Evolutionary conservation across 1,140 invertebrate genomes (phyloP).

Genomic region (Heterodera schachtii): DNA sequence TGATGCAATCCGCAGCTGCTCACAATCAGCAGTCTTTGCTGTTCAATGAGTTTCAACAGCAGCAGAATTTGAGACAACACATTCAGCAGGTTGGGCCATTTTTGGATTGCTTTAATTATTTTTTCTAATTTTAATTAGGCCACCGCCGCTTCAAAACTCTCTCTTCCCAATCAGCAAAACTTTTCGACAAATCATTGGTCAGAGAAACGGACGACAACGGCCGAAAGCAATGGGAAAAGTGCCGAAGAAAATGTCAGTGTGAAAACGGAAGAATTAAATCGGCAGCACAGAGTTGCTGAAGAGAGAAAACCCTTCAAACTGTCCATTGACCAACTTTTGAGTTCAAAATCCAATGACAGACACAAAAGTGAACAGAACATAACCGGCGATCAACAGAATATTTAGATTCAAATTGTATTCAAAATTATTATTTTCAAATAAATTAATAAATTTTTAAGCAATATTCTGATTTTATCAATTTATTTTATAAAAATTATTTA

Average conservation of each 20-base stretch:
- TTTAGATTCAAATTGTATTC: neutral
- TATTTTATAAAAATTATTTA: no score
- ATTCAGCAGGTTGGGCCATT: neutral
- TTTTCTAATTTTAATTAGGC: neutral
- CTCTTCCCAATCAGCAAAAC: neutral
- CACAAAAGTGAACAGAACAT: neutral
- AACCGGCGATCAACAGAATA: neutral
- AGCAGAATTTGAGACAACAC: neutral
- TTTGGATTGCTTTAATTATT: no score
- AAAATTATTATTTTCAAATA: neutral
- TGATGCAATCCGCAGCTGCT: constrained; percentile 28
- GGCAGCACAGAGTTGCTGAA: neutral
- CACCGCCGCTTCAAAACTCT: neutral
- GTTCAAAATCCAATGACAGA: constrained; percentile 27
- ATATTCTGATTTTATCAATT: no score
- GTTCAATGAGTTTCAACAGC: neutral
- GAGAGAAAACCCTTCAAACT: constrained; percentile 16
- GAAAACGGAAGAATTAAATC: neutral
- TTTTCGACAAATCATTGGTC: neutral
- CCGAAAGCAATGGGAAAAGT: neutral
- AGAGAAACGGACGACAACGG: neutral
- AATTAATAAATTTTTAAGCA: no score
- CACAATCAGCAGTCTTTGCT: constrained; percentile 16
- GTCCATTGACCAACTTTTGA: constrained; percentile 43
- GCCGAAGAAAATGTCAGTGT: constrained; percentile 1